A percentile compares a stretch with the other conserved stretches of the same genome.
These are phyloP conservation scores for Knipowitschia caucasica DNA, from an alignment of 2,797 vertebrate species.

Conservation along the genomic window DNA sequence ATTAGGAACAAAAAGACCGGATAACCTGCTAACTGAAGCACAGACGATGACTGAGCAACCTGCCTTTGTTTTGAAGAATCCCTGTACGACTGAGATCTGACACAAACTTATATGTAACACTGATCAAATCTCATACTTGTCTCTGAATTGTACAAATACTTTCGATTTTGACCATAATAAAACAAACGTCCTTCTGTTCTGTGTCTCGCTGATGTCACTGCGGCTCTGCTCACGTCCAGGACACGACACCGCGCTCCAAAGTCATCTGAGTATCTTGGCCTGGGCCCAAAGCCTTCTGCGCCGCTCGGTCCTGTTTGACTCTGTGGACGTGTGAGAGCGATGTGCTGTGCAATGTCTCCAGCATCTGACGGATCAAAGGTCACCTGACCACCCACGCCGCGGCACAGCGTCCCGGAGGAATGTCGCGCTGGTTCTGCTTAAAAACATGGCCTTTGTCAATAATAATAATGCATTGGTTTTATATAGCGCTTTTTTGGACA, in stretches of 20 bases:
- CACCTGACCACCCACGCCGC: conserved; percentile 72
- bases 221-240: neutral
- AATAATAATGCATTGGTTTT: no score
- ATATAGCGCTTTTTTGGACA: no score
- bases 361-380: conserved; percentile 64
- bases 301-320: conserved; percentile 1
- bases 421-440: conserved; percentile 43
- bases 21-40: no score
- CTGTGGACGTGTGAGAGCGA: conserved; percentile 56
- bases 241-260: conserved; percentile 7
- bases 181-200: neutral
- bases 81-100: no score
- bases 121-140: neutral
- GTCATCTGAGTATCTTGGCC: conserved; percentile 10
- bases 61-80: no score
- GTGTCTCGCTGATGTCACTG: conserved; percentile 4
- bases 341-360: conserved; percentile 57
- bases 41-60: no score
- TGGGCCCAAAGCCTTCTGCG: neutral
- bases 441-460: no score
- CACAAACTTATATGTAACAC: no score
- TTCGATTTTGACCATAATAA: neutral
- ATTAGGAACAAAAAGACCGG: no score
- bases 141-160: neutral
- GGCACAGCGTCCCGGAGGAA: conserved; percentile 52